A percentile compares a stretch with the other conserved stretches of the same genome.
Evolutionary conservation across 2,888 invertebrate genomes (phyloP).

Genomic region (Empis livida): DNA sequence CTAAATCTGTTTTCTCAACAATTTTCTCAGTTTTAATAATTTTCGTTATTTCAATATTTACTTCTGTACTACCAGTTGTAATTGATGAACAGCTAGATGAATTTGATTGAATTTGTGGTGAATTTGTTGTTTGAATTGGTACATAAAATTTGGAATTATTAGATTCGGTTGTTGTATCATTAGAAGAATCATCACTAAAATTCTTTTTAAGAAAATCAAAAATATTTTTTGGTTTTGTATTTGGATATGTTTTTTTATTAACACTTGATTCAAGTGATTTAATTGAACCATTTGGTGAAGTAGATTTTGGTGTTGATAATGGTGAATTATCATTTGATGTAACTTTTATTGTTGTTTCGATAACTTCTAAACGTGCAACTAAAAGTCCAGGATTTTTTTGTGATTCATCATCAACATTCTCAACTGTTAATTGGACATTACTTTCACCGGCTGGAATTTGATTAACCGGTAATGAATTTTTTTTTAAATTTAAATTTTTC

Average conservation of each 20-base stretch:
- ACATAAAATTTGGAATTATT: slow-evolving; percentile 33
- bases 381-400: slow-evolving; percentile 15
- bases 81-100: not conserved
- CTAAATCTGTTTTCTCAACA: slow-evolving; percentile 23
- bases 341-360: slow-evolving; percentile 31
- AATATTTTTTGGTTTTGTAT: slow-evolving; percentile 31
- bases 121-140: too few relatives aligned
- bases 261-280: slow-evolving; percentile 11
- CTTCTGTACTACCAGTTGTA: slow-evolving; percentile 20
- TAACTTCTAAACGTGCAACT: slow-evolving; percentile 28
- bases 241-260: slow-evolving; percentile 8
- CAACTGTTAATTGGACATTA: slow-evolving; percentile 5
- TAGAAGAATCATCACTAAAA: slow-evolving; percentile 17
- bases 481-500: slow-evolving; percentile 22
- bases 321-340: slow-evolving; percentile 24
- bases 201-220: slow-evolving; percentile 36
- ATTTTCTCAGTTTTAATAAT: slow-evolving; percentile 30
- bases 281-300: slow-evolving; percentile 16
- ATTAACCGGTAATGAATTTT: slow-evolving; percentile 6
- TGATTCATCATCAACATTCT: slow-evolving; percentile 14
- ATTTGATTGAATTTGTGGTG: not conserved
- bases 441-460: not conserved
- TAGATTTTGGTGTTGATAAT: slow-evolving; percentile 18
- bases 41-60: slow-evolving; percentile 30
- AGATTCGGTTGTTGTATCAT: slow-evolving; percentile 15